Evolutionary conservation across 2,888 invertebrate species (phyloP), one percentile per base, ranked within the genome.

Genomic region (Drosophila mercatorum): DNA sequence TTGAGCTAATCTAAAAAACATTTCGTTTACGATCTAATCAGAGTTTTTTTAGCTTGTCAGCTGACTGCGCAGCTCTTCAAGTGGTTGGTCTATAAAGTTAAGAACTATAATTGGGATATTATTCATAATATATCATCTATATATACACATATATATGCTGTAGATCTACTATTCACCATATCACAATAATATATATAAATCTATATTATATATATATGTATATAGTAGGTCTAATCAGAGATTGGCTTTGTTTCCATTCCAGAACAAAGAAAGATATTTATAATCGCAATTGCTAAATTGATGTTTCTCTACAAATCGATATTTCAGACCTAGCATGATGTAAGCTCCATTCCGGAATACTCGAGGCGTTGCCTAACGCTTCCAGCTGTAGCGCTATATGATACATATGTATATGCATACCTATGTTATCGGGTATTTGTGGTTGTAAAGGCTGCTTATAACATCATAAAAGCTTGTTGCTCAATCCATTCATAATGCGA

Each of bases 401-500:
- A 4, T 28, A 28, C 28, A 4, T 10, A 1, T 34, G 5, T 12
- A 12, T 11, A 51, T 17, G n/a, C 12, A 47, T 47, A 47, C 0
- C 26, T 53, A 14, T 38, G 2, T 14, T 22, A 38, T 46, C 49
- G 17, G 4, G 3, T 7, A 51, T 4, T 49, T 36, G 34, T n/a
- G n/a, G 17, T 10, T 31, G n/a, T 31, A 31, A 31, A 28, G 8
- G 5, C 3, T 8, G 47, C 49, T n/a, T 49, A 51, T 49, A 31
- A 31, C 31, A 31, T 51, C 51, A 51, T 51, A 78, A 67, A 79
- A 70, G 68, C 67, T 44, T 61, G 62, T 82, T 79, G 65, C 73
- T 74, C 80, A 85, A 88, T 72, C 65, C 72, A 75, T 68, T 76
- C 71, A 81, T 72, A 57, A 46, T 7, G 5, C 51, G 31, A 14